Evolutionary conservation across 1,140 invertebrate genomes (phyloP), one percentile per base, ranked within the genome.

Genomic region (Medauroidea extradentata): DNA sequence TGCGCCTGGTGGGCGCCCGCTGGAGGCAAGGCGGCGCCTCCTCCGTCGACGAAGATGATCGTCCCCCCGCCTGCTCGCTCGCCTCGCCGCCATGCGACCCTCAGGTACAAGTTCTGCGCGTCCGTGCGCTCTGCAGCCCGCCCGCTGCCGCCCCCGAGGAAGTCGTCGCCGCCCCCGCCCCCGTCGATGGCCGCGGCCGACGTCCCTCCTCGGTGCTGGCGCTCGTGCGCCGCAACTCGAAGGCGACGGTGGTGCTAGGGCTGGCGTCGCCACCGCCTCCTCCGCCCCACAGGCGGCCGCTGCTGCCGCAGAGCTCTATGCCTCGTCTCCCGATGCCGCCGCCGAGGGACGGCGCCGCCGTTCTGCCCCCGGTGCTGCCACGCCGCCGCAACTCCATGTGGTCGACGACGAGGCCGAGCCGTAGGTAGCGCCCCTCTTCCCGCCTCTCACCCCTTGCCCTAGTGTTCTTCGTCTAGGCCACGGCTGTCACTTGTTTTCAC

Each of bases 1-100:
- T 89, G 44, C 81, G 84, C 62, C 71, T 87, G 59, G 83, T 90
- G 61, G 70, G 75, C 3, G 18, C 53, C 42, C 56, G 56, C 21
- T 54, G 50, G 58, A 24, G 39, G 16, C n/a, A 27, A n/a, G 19
- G 38, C 9, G 18, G 24, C 24, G 52, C 24, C 2, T 9, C 3
- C 8, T 25, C 18, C 24, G 44, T 14, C 46, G 39, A 19, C 41
- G 5, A n/a, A 4, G 44, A 5, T 13, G 38, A 54, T 25, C 29
- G 3, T 14, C n/a, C 48, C 2, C 29, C 29, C 29, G 29, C 29
- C 29, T 4, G 5, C 29, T 50, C 48, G 1, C 11, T 18, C 2
- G 11, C 29, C 5, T 34, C 29, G 24, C 24, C 38, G 24, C 14
- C 52, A n/a, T 11, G 18, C 52, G 24, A 24, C 25, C 16, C 52